Base-by-base conservation (phyloP, 2,888 invertebrate genomes). In the Cataglyphis albicans region DNA sequence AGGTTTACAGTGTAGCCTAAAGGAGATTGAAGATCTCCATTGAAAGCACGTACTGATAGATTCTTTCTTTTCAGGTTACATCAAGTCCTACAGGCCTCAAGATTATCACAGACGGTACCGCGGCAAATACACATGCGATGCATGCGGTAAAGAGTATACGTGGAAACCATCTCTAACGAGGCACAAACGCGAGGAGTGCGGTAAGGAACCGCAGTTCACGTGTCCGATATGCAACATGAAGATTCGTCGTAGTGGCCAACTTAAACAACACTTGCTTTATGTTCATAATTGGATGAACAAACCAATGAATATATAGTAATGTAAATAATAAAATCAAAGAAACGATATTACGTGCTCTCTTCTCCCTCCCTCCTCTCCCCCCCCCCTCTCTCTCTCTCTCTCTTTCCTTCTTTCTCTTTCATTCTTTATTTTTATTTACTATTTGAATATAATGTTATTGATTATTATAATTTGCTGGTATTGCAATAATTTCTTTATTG, bases 161-260 rank as follows among this genome's bases (percentile, higher is more conserved):
- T 92, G 93, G 90, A 94, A 93, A 80, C 91, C 92, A 15, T 92
- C 93, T 7, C 75, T 93, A 74, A 89, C 90, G 83, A 91, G 93
- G 21, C 94, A 93, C 73, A 89, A 92, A 25, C 90, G 92, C 18
- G 91, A 95, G 80, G 94, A 95, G 85, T 95, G 95, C 84, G 95
- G 95, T 10, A 94, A 94, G 78, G 94, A 94, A 63, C 94, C 95
- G 10, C 93, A 92, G 86, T 88, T 87, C 84, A 38, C 95, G 95
- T 84, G 89, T 92, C 7, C 73, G 7, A 3, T 92, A 12, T 95
- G 95, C 87, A 81, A 85, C 35, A 90, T 90, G 73, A 93, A 92
- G 82, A 89, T 92, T 32, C 93, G 93, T 70, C 91, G 92, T n/a
- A 92, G 91, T 76, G 92, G 92, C 65, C 94, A 93, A 81, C 90